Conservation (phyloP, 2,113 vertebrate species). For the Saccopteryx bilineata region DNA sequence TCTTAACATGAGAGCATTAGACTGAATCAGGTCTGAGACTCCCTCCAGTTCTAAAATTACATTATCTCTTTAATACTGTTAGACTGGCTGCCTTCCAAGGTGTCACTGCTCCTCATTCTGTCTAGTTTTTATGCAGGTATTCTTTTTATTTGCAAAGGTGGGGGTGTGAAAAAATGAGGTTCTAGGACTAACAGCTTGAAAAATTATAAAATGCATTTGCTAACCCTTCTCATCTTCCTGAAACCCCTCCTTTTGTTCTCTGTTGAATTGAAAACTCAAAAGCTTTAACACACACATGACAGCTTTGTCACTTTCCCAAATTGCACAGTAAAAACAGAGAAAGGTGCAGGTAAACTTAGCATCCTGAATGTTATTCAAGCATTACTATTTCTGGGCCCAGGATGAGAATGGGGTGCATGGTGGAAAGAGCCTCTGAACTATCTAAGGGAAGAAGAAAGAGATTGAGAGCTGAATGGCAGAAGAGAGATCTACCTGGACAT, state of each 20-base stretch:
- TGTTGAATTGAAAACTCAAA: conserved; percentile 57
- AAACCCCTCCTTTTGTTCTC: background rate
- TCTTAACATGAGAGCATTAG: background rate
- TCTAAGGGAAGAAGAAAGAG: background rate
- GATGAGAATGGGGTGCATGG: fast-evolving
- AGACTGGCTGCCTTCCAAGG: conserved; percentile 67
- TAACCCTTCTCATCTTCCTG: conserved; percentile 19
- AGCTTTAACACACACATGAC: conserved; percentile 44
- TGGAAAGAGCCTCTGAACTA: background rate
- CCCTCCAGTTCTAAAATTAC: conserved; percentile 64
- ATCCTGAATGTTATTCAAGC: background rate
- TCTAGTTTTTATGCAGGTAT: conserved; percentile 46
- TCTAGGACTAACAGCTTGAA: conserved; percentile 33
- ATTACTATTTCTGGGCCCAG: background rate
- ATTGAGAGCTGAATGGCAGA: background rate
- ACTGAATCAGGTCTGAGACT: conserved; percentile 59
- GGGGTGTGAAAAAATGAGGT: background rate
- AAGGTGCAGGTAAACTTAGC: background rate
- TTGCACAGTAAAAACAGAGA: background rate
- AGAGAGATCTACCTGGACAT: background rate
- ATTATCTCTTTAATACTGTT: conserved; percentile 31
- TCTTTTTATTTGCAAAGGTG: background rate
- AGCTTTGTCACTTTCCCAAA: conserved; percentile 42
- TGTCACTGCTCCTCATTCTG: conserved; percentile 10
- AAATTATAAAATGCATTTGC: conserved; percentile 30